These are phyloP conservation scores for Sceliomorpha sp. DNA, from an alignment of 2,888 invertebrate species.

Conservation along the genomic window DNA sequence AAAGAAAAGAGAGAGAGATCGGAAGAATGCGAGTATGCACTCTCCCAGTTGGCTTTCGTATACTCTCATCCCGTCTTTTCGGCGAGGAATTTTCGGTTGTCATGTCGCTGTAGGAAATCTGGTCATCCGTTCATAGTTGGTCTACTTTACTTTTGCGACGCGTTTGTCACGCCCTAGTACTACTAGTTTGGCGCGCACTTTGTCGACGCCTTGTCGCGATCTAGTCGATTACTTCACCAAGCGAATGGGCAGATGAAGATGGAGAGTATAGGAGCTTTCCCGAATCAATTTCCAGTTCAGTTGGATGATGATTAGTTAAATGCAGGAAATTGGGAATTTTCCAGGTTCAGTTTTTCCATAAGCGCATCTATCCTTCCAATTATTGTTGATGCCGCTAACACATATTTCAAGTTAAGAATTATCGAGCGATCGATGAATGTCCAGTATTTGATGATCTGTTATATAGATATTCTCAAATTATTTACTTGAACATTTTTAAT, in stretches of 20 bases:
- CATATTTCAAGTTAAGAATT: not conserved
- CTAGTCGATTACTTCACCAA: constrained; percentile 29
- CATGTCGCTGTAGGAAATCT: constrained; percentile 38
- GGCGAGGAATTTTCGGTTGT: constrained; percentile 34
- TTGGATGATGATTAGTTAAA: constrained; percentile 7
- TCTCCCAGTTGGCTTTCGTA: constrained; percentile 25
- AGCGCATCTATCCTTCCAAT: not conserved
- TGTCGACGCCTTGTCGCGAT: constrained; percentile 29
- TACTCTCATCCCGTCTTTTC: constrained; percentile 10
- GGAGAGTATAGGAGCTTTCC: constrained; percentile 27
- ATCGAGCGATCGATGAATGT: no score
- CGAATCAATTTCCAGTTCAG: constrained; percentile 30
- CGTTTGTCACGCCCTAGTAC: constrained; percentile 42
- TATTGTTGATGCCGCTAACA: not conserved
- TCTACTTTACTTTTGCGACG: constrained; percentile 34
- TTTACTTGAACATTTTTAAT: no score
- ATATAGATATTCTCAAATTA: no score
- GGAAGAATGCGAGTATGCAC: constrained; percentile 34
- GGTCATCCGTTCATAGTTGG: constrained; percentile 22
- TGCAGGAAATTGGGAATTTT: constrained; percentile 36
- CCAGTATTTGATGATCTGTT: no score
- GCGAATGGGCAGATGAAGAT: constrained; percentile 35
- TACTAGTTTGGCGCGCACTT: constrained; percentile 23
- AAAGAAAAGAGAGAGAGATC: constrained; percentile 29
- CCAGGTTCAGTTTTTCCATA: not conserved